These are phyloP conservation scores for Pachyseris speciosa DNA, from an alignment of 64 coral and sea anemone species.

Conservation along the genomic window DNA sequence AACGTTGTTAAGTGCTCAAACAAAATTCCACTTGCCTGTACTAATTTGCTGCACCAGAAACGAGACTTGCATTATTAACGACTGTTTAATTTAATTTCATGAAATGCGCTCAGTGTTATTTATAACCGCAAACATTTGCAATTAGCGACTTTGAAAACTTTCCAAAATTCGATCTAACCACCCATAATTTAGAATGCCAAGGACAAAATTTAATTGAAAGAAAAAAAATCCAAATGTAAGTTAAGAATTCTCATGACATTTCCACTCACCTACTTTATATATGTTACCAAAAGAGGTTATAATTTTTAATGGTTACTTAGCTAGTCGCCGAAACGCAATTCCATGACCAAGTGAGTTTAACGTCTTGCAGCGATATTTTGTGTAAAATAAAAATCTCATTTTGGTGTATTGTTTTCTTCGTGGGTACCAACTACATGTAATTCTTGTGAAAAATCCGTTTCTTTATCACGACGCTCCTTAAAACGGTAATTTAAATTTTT, in stretches of 20 bases:
- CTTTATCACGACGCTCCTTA: too few relatives aligned
- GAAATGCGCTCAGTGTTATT: not conserved
- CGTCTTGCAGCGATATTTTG: too few relatives aligned
- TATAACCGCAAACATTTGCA: slow-evolving; percentile 18
- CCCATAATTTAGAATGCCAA: not conserved
- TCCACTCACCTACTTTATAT: not conserved
- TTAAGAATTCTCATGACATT: not conserved
- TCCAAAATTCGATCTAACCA: not conserved
- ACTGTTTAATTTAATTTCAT: not conserved
- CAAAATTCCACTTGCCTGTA: not conserved
- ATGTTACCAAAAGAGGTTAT: not conserved
- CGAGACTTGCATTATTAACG: not conserved
- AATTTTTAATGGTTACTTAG: not conserved
- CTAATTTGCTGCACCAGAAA: not conserved
- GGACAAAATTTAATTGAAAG: not conserved
- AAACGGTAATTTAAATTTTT: too few relatives aligned
- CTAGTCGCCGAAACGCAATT: too few relatives aligned
- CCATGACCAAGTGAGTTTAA: too few relatives aligned
- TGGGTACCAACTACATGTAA: too few relatives aligned
- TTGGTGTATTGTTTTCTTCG: too few relatives aligned
- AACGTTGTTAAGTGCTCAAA: not conserved
- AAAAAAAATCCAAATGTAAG: too few relatives aligned
- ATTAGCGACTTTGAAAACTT: slow-evolving; percentile 19
- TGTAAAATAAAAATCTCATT: too few relatives aligned
- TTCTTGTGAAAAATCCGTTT: too few relatives aligned